phyloP scores from a whole-genome alignment of 35 echinoderm and acorn worm species.

The Lytechinus pictus region DNA sequence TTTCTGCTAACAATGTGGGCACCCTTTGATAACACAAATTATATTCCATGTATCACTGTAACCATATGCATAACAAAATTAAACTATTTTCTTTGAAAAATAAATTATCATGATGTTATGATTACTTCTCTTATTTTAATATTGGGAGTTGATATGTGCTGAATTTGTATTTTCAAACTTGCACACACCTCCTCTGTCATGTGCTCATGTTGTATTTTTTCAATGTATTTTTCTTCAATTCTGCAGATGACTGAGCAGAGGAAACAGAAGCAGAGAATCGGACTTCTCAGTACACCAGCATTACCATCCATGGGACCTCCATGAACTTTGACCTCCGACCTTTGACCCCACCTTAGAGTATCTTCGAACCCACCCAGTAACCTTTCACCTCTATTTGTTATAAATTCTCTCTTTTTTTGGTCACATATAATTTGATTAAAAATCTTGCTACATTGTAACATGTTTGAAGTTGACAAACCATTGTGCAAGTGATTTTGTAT shows the following conservation, averaged over 20 bases:
- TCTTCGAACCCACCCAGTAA: not conserved
- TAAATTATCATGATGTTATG: too few species aligned
- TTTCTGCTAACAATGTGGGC: not conserved
- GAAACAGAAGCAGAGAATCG: constrained; percentile 92
- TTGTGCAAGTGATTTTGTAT: not conserved
- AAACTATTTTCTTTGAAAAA: too few species aligned
- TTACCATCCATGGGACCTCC: constrained; percentile 64
- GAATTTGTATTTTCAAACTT: too few species aligned
- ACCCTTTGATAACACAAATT: not conserved
- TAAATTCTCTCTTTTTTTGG: not conserved
- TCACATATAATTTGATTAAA: not conserved
- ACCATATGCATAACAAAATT: too few species aligned
- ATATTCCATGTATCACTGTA: not conserved
- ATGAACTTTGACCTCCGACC: not conserved
- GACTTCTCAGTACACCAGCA: constrained; percentile 75
- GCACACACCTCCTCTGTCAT: too few species aligned
- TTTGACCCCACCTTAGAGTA: not conserved
- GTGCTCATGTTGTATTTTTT: not conserved
- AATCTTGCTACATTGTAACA: not conserved
- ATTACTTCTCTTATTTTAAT: too few species aligned
- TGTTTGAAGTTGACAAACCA: too few species aligned
- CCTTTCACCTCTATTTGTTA: not conserved
- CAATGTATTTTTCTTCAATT: constrained; percentile 37
- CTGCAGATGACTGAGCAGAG: constrained; percentile 93
- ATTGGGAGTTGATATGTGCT: too few species aligned